These are phyloP conservation scores for Drosophila tsacasi DNA, from an alignment of 1,140 invertebrate genomes.

Conservation along the genomic window DNA sequence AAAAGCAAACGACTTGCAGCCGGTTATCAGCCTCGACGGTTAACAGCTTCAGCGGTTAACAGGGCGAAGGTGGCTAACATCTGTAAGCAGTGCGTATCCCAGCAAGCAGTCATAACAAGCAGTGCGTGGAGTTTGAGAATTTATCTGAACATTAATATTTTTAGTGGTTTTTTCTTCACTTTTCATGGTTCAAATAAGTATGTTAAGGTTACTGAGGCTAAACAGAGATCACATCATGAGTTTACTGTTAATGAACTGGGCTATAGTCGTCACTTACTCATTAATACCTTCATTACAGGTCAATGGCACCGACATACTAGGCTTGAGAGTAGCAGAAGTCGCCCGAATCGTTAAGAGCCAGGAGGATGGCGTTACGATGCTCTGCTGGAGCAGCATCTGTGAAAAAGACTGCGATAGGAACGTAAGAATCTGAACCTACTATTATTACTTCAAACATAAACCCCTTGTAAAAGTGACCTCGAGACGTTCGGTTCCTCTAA, in stretches of 20 bases:
- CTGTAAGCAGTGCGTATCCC: not conserved
- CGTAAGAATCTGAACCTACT: conserved; percentile 54
- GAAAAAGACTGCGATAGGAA: conserved; percentile 85
- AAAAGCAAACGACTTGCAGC: conserved; percentile 24
- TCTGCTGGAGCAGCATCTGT: conserved; percentile 86
- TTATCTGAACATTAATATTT: not conserved
- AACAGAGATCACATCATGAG: not conserved
- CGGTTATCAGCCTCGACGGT: conserved; percentile 6
- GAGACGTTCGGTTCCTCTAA: not conserved
- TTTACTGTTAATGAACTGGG: not conserved
- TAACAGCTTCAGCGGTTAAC: conserved; percentile 16
- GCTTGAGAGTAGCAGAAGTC: conserved; percentile 87
- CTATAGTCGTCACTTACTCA: not conserved
- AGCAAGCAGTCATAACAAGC: conserved; percentile 4
- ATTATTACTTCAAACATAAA: not conserved
- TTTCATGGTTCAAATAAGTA: not conserved
- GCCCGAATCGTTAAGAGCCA: conserved; percentile 86
- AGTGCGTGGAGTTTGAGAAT: not conserved
- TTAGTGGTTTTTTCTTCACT: not conserved
- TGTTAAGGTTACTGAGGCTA: not conserved
- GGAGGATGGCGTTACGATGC: conserved; percentile 81
- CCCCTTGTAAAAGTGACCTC: not conserved
- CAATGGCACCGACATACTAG: conserved; percentile 88
- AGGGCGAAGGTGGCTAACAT: conserved; percentile 5
- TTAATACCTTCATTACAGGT: conserved; percentile 72